A percentile compares a stretch with the other conserved stretches of the same genome.
Conservation (phyloP, 2,888 invertebrate species). For the Eubasilissa splendida region DNA sequence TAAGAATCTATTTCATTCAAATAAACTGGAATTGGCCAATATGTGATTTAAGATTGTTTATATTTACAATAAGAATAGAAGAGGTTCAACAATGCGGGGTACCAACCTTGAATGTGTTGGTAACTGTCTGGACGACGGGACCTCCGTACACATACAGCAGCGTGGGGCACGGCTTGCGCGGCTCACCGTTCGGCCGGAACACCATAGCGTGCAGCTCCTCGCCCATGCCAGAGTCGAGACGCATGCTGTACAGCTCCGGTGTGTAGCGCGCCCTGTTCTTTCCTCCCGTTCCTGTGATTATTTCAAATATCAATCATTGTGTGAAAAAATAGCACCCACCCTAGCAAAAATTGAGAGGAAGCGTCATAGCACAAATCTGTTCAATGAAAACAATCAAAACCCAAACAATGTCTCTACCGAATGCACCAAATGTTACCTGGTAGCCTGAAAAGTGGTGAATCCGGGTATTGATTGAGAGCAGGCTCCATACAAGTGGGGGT, state of each 20-base stretch:
- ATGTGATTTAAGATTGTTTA: too few relatives aligned
- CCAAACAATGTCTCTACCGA: too few relatives aligned
- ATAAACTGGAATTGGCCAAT: too few relatives aligned
- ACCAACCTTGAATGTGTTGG: constrained; percentile 91
- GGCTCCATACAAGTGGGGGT: constrained; percentile 78
- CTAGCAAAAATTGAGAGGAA: neutral
- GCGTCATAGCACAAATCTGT: neutral
- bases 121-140: constrained; percentile 97
- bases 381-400: too few relatives aligned
- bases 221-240: constrained; percentile 66
- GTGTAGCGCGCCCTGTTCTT: constrained; percentile 39
- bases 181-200: constrained; percentile 81
- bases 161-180: constrained; percentile 86
- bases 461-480: constrained; percentile 69
- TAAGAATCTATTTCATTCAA: too few relatives aligned
- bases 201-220: constrained; percentile 86
- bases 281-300: constrained; percentile 3
- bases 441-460: constrained; percentile 81
- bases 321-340: neutral
- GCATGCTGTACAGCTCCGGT: constrained; percentile 66
- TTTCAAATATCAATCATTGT: neutral
- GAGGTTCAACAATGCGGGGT: too few relatives aligned
- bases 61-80: too few relatives aligned
- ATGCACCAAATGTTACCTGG: constrained; percentile 15
- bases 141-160: constrained; percentile 98